Conservation (phyloP, 2,797 vertebrate species). For the Sebastes oblongus region DNA sequence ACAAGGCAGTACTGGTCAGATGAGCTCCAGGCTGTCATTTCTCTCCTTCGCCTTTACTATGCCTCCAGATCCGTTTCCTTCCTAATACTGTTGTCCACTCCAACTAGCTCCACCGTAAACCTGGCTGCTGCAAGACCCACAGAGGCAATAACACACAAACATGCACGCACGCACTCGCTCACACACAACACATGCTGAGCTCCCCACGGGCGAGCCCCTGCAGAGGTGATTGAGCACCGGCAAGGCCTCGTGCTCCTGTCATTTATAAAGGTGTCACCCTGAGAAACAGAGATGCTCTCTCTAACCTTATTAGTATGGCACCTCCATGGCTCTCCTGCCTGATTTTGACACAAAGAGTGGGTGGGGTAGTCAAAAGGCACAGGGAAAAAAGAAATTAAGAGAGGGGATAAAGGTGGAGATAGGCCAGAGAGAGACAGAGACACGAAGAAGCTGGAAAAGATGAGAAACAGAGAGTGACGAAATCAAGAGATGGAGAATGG, state of each 20-base stretch:
- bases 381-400: constrained; percentile 23
- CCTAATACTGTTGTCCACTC: constrained; percentile 70
- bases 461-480: constrained; percentile 15
- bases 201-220: constrained; percentile 48
- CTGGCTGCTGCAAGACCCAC: constrained; percentile 39
- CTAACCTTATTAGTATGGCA: constrained; percentile 74
- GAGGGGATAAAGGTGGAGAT: constrained; percentile 20
- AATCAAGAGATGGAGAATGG: constrained; percentile 38
- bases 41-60: constrained; percentile 73
- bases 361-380: constrained; percentile 16
- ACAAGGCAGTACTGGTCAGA: constrained; percentile 76
- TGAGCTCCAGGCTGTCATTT: constrained; percentile 76
- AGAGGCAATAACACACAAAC: constrained; percentile 45
- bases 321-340: constrained; percentile 48
- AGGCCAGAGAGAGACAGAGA: not conserved
- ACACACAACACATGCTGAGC: constrained; percentile 30
- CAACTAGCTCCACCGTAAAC: constrained; percentile 66
- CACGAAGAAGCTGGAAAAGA: constrained; percentile 1
- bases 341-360: constrained; percentile 56
- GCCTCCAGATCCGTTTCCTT: constrained; percentile 70
- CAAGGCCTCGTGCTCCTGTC: constrained; percentile 56
- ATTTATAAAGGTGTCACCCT: constrained; percentile 75
- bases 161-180: not conserved
- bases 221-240: constrained; percentile 74
- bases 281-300: constrained; percentile 73